Conservation (phyloP, 2,888 invertebrate genomes). For the Limenitis camilla region DNA sequence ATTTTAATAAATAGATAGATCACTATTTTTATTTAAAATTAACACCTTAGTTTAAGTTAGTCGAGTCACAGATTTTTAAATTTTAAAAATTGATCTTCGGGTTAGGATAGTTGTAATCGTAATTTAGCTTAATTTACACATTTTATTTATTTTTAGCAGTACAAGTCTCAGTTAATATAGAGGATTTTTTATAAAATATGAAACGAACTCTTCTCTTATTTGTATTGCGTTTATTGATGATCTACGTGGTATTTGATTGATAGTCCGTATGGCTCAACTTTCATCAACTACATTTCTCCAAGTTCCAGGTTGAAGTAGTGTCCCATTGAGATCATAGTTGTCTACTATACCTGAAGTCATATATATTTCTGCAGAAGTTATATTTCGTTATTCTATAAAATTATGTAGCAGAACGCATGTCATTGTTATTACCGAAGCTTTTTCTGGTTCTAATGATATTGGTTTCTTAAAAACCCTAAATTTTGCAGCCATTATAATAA, state of each 20-base stretch:
- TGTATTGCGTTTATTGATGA: background rate
- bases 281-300: background rate
- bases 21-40: too few species aligned
- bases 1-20: too few species aligned
- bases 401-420: too few species aligned
- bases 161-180: too few species aligned
- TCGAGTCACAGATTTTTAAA: too few species aligned
- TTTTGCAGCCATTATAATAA: conserved; percentile 27
- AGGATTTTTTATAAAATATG: too few species aligned
- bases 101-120: too few species aligned
- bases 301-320: background rate
- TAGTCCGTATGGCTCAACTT: background rate
- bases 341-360: background rate
- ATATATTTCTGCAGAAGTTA: conserved; percentile 29
- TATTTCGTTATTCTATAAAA: too few species aligned
- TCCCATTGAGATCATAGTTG: background rate
- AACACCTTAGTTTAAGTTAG: too few species aligned
- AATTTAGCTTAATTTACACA: too few species aligned
- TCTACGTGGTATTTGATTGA: background rate
- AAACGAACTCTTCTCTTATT: background rate
- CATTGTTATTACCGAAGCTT: background rate
- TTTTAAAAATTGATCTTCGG: too few species aligned
- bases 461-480: conserved; percentile 34
- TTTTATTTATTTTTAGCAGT: too few species aligned
- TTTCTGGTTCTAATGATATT: conserved; percentile 20